These are phyloP conservation scores for Drosophila hydei DNA, from an alignment of 1,140 invertebrate species.

Conservation along the genomic window DNA sequence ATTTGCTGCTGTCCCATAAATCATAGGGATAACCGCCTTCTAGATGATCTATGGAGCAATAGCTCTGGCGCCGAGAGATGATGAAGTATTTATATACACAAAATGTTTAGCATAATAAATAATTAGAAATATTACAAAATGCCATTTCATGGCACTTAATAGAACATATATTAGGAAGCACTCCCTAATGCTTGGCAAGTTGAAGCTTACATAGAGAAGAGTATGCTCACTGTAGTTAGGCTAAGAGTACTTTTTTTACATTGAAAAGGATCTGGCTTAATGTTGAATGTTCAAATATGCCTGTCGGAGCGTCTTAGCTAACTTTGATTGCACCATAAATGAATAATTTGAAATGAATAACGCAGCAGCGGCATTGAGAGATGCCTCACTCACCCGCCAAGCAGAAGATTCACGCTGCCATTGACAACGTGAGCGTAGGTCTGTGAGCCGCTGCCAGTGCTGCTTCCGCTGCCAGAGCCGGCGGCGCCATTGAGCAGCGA, in stretches of 20 bases:
- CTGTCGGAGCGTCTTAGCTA: neutral
- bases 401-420: conserved; percentile 87
- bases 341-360: conserved; percentile 38
- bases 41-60: conserved; percentile 51
- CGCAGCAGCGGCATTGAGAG: conserved; percentile 3
- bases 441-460: conserved; percentile 51
- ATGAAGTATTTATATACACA: conserved; percentile 31
- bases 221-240: too few species aligned
- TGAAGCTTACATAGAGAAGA: too few species aligned
- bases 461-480: conserved; percentile 47
- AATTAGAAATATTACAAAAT: conserved; percentile 44
- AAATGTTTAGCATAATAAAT: conserved; percentile 26
- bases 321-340: conserved; percentile 25
- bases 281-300: too few species aligned
- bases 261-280: too few species aligned
- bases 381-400: conserved; percentile 86
- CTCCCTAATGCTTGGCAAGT: too few species aligned
- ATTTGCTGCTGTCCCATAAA: conserved; percentile 66
- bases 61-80: neutral
- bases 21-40: conserved; percentile 39
- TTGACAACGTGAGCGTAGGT: conserved; percentile 84
- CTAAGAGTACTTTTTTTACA: too few species aligned
- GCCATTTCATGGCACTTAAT: conserved; percentile 17
- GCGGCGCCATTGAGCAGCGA: conserved; percentile 43
- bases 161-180: neutral